Percentiles rank a stretch among this genome's conserved stretches.
phyloP scores from a whole-genome alignment of 2,113 vertebrate genomes.

The Noctilio leporinus region DNA sequence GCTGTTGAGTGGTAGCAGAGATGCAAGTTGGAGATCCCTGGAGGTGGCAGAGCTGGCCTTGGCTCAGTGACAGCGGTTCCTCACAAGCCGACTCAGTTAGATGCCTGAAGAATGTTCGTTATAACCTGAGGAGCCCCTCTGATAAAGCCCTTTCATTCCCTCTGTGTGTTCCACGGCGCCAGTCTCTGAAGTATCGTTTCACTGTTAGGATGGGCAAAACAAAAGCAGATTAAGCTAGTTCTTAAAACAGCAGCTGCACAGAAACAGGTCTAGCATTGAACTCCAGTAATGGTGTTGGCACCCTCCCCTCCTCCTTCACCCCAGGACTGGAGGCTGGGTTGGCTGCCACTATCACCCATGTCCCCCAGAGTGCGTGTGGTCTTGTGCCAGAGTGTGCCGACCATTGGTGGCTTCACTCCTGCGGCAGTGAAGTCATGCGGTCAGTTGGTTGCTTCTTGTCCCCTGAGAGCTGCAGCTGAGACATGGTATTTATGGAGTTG shows the following conservation, averaged over 20 bases:
- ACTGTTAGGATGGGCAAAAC: not conserved
- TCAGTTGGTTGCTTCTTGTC: not conserved
- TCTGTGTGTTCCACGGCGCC: not conserved
- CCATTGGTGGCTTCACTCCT: rapidly evolving
- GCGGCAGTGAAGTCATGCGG: rapidly evolving
- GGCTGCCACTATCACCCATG: rapidly evolving
- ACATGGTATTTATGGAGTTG: not conserved
- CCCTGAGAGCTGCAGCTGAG: not conserved
- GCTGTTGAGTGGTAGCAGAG: not conserved
- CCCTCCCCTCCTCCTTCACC: not conserved
- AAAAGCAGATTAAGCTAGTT: not conserved
- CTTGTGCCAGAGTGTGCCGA: not conserved
- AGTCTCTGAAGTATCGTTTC: not conserved
- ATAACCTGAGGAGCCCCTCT: not conserved
- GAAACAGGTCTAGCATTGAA: not conserved
- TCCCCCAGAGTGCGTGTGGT: rapidly evolving
- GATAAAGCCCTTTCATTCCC: not conserved
- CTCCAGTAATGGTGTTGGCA: not conserved
- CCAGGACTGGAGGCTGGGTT: not conserved
- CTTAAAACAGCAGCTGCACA: not conserved
- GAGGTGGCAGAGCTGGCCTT: not conserved
- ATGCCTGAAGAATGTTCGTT: not conserved
- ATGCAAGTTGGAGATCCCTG: not conserved
- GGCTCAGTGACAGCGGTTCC: not conserved
- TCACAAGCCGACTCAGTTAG: not conserved